Evolutionary conservation across 2,113 vertebrate species (phyloP).

Genomic region (Glareola pratincola): DNA sequence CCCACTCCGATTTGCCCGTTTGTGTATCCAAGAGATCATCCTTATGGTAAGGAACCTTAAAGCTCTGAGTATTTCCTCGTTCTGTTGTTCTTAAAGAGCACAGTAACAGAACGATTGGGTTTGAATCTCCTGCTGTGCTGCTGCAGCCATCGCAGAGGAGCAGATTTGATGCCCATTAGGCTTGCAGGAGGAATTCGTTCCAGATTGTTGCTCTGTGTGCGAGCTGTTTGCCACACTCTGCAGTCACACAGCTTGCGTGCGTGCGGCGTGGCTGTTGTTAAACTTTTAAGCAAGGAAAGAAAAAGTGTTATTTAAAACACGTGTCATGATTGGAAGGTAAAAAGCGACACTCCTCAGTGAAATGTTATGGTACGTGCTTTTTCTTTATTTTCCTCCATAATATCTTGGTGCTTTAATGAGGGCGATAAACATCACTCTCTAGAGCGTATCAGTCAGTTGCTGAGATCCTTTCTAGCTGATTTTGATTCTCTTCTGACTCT

Average conservation of each 20-base stretch:
- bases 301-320: background rate
- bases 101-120: background rate
- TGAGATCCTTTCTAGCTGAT: background rate
- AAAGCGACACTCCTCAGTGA: background rate
- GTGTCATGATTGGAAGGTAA: background rate
- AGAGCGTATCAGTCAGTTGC: background rate
- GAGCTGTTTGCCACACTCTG: background rate
- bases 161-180: background rate
- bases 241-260: background rate
- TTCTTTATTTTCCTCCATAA: background rate
- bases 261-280: background rate
- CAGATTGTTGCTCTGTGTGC: background rate
- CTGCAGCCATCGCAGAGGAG: background rate
- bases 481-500: background rate
- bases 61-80: background rate
- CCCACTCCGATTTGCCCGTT: accelerated
- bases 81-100: background rate
- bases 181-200: background rate
- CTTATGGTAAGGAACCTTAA: background rate
- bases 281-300: background rate
- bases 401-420: background rate
- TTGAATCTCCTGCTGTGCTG: background rate
- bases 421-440: background rate
- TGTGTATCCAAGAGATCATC: background rate
- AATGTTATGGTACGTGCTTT: background rate